Evolutionary conservation across 2,113 vertebrate genomes (phyloP), one percentile per base, ranked within the genome.

Genomic region (Motacilla alba): DNA sequence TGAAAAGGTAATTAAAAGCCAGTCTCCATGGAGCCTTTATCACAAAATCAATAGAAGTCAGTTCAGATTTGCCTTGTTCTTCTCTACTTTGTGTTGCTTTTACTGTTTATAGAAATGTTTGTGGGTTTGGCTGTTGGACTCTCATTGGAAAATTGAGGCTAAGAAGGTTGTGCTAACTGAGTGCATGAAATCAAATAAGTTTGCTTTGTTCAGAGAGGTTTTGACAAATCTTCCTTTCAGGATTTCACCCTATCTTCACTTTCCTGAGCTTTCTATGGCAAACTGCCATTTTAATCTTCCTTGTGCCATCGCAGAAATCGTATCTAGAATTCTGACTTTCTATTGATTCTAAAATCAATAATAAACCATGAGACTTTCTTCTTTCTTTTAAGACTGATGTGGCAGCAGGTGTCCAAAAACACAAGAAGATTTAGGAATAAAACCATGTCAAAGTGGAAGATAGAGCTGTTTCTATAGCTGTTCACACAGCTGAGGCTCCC

Each of bases 41-140:
- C 93, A 95, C 59, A 88, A 95, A 95, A 95, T 96, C 96, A 96
- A 87, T 95, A 96, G 53, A 41, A 92, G 76, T 83, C 94, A 73
- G 76, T 28, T 92, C 73, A 79, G 76, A 95, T 95, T 82, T 93
- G 53, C 83, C 76, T 74, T 53, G 27, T 69, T 94, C 74, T 93
- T 90, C 88, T 92, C 83, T 86, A 46, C 60, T 88, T 62, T 76
- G 53, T 80, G 50, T 23, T 86, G 24, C 62, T 92, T 93, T 87
- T 37, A n/a, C 35, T 84, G 79, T 93, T 93, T 87, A 84, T 91
- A 94, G 59, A 96, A 95, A 96, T 87, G 80, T 68, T 93, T 81
- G 24, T 87, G 66, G 10, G 23, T 74, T 87, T 73, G 58, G 56
- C 47, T 67, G 18, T 55, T 66, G 75, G 21, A 83, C n/a, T 72